A percentile compares a stretch with the other conserved stretches of the same genome.
Conservation (phyloP, 2,888 invertebrate genomes). For the Limnephilus lunatus region DNA sequence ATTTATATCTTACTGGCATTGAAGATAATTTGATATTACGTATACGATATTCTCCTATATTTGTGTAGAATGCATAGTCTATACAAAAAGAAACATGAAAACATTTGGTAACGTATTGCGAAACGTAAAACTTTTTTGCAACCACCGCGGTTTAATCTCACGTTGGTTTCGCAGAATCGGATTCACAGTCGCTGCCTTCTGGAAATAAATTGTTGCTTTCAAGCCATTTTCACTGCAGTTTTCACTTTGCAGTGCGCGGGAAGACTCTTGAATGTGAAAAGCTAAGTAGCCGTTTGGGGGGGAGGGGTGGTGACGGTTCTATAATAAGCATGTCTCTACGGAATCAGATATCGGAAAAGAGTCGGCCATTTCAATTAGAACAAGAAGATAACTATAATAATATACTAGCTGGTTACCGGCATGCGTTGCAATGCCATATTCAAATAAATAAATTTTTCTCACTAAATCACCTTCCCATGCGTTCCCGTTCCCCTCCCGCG, state of each 20-base stretch:
- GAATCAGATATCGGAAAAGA: neutral
- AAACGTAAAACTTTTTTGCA: neutral
- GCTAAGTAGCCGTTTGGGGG: neutral
- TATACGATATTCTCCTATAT: neutral
- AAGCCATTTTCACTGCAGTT: neutral
- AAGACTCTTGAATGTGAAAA: neutral
- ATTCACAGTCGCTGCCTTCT: neutral
- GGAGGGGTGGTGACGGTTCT: neutral
- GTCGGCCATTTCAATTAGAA: neutral
- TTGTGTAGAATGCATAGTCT: neutral
- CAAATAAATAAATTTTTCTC: too few relatives aligned
- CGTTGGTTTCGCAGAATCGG: neutral
- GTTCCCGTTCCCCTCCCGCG: too few relatives aligned
- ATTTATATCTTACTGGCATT: too few relatives aligned
- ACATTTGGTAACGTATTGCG: neutral
- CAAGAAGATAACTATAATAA: too few relatives aligned
- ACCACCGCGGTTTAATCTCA: neutral
- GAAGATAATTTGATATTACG: neutral
- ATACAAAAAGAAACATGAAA: neutral
- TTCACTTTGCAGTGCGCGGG: neutral
- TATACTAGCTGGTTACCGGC: too few relatives aligned
- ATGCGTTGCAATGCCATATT: too few relatives aligned
- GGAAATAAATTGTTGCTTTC: neutral
- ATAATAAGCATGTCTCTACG: neutral
- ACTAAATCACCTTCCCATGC: too few relatives aligned